These are phyloP conservation scores for Tetramorium simillimum DNA, from an alignment of 1,140 invertebrate genomes.

Conservation along the genomic window DNA sequence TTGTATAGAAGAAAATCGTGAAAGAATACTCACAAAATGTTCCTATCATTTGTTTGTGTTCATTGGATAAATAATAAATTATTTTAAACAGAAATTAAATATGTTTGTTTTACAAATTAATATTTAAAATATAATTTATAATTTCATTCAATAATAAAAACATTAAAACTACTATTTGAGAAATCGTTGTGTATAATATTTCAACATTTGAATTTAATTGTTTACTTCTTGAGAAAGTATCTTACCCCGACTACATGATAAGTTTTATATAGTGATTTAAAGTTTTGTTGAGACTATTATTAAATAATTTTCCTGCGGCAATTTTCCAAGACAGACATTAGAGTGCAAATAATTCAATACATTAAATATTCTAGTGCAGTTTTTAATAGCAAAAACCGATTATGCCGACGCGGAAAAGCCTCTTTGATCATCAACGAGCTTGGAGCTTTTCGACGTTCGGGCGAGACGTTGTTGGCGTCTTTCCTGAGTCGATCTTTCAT, in stretches of 20 bases:
- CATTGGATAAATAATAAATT: background rate
- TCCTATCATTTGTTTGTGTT: background rate
- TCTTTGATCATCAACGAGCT: background rate
- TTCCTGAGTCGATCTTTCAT: slow-evolving; percentile 23
- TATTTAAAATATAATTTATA: background rate
- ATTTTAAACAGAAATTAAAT: slow-evolving; percentile 1
- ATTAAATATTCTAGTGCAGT: background rate
- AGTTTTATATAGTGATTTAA: background rate
- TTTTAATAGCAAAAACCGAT: background rate
- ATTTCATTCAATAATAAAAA: background rate
- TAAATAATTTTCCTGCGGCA: background rate
- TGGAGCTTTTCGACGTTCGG: background rate
- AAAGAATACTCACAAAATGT: background rate
- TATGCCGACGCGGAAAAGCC: background rate
- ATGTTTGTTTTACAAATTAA: background rate
- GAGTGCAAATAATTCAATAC: background rate
- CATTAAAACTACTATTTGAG: background rate
- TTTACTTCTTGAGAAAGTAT: background rate
- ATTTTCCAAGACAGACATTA: background rate
- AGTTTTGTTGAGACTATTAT: background rate
- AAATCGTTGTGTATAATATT: background rate
- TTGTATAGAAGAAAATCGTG: background rate
- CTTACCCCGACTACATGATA: background rate
- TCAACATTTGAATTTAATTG: background rate
- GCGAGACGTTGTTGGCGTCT: slow-evolving; percentile 16